Evolutionary conservation across 2,113 vertebrate species (phyloP).

Genomic region (Ploceus nigricollis): DNA sequence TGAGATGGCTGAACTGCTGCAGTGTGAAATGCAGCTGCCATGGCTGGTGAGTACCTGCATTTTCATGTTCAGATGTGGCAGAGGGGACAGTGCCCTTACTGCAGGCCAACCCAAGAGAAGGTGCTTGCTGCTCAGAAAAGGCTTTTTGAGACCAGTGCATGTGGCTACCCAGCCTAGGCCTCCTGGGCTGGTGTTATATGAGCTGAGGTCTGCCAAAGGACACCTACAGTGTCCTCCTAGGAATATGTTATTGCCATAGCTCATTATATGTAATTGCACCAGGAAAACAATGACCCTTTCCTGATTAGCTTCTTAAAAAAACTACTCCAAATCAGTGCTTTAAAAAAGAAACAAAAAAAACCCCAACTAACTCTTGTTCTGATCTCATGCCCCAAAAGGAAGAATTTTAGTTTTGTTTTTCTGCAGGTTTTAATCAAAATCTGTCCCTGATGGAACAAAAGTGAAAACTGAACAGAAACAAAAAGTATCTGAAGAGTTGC

Average conservation of each 20-base stretch:
- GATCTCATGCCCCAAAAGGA: not conserved
- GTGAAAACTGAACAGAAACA: not conserved
- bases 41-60: not conserved
- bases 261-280: not conserved
- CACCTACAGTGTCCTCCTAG: not conserved
- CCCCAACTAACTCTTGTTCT: not conserved
- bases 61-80: not conserved
- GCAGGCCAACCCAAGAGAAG: not conserved
- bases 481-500: not conserved
- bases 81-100: not conserved
- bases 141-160: not conserved
- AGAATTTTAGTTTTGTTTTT: not conserved
- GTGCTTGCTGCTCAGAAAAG: not conserved
- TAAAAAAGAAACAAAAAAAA: not conserved
- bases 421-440: not conserved
- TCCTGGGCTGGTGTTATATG: not conserved
- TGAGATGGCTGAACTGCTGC: not conserved
- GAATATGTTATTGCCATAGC: not conserved
- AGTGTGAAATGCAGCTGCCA: not conserved
- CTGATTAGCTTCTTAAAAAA: not conserved
- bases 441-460: not conserved
- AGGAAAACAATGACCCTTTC: not conserved
- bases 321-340: not conserved
- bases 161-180: not conserved
- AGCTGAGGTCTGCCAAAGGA: not conserved